Base-by-base conservation (phyloP, 2,888 invertebrate genomes). In the Trissolcus brochymenae region DNA sequence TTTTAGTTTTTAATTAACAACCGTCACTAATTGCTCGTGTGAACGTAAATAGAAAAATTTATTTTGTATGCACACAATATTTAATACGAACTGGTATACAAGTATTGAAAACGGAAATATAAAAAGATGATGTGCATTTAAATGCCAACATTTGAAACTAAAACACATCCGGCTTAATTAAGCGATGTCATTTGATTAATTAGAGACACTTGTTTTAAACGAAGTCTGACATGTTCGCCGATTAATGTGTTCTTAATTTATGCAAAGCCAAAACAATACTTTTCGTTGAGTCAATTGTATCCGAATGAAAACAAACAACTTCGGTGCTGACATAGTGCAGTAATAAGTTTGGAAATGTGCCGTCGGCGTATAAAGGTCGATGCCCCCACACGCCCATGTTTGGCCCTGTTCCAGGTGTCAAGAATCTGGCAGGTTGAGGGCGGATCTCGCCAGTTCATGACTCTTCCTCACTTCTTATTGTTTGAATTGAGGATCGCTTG, bases 321-420 rank as follows among this genome's bases (percentile, higher is more conserved):
- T 82, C 82, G 82, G 79, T 81, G 86, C 87, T 87, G 86, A 87
- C 87, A 84, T 81, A 83, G 82, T 78, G 80, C 76, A 77, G 85
- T 80, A 84, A 87, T 87, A 87, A 87, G 87, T 88, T 85, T 84
- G 83, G 83, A 85, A 84, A 84, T 82, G 86, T 86, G 86, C 86
- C 84, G 85, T 81, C 84, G 85, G 85, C 87, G 83, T 85, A 82
- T 65, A 79, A 79, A 85, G 87, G 85, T 85, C 84, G 84, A 84
- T 83, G 84, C 83, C 83, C 84, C 73, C 62, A 76, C 70, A 75
- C 76, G 82, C 76, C 77, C 81, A 79, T 82, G 81, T 82, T 87
- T 87, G 87, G 87, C 87, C 81, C 73, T 67, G 82, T 86, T 86
- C 87, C 87, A 88, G 86, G 85, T 87, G 87, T 87, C 87, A 86